Conservation (phyloP, 2,113 vertebrate species). For the Urocynchramus pylzowi region DNA sequence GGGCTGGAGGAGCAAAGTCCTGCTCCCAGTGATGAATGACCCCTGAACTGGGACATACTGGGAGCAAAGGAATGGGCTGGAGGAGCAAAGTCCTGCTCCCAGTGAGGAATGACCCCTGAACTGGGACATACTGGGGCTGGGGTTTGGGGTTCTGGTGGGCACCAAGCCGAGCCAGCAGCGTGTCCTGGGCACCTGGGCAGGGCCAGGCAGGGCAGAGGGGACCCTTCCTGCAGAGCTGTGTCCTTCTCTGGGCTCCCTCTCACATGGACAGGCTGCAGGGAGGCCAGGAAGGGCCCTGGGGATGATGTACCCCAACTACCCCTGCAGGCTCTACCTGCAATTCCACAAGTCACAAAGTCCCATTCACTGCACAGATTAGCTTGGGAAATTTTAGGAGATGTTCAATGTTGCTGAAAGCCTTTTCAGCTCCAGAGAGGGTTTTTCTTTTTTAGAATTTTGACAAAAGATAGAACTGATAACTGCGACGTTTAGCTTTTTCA, state of each 20-base stretch:
- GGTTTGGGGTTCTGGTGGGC: not conserved
- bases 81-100: too few species aligned
- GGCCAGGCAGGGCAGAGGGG: not conserved
- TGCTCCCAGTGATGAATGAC: not conserved
- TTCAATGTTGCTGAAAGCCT: not conserved
- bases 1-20: not conserved
- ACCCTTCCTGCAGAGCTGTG: not conserved
- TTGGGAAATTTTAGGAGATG: not conserved
- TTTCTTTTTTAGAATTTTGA: not conserved
- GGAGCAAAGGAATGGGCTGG: not conserved
- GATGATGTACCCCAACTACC: not conserved
- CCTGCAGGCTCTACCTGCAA: fast-evolving
- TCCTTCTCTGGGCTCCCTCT: not conserved
- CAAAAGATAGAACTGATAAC: constrained; percentile 25
- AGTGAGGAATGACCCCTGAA: too few species aligned
- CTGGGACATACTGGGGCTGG: not conserved
- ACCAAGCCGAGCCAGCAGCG: fast-evolving
- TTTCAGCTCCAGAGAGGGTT: not conserved
- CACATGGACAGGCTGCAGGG: not conserved
- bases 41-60: fast-evolving
- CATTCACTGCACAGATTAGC: not conserved
- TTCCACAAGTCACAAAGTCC: not conserved
- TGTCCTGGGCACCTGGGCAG: not conserved
- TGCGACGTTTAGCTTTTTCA: not conserved
- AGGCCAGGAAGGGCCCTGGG: not conserved